These are phyloP conservation scores for Sinella curviseta DNA, from an alignment of 1,140 invertebrate genomes.

Conservation along the genomic window DNA sequence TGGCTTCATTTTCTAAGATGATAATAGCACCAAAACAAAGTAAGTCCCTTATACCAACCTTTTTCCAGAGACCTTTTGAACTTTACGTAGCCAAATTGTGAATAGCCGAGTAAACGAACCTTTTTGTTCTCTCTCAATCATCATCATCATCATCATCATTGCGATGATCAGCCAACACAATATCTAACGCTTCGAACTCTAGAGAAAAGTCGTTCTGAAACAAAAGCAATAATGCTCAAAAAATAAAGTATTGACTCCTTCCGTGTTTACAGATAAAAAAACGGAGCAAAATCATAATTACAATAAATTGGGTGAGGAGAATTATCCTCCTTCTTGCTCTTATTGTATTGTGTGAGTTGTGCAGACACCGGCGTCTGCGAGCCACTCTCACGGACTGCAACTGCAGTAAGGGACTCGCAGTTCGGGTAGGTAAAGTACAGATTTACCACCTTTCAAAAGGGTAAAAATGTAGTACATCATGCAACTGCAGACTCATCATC, in stretches of 20 bases:
- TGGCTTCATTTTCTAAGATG: conserved; percentile 1
- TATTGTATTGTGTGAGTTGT: not conserved
- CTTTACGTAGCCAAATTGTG: not conserved
- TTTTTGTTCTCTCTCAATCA: not conserved
- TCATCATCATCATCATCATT: not conserved
- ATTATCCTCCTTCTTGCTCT: not conserved
- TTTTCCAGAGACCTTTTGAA: conserved; percentile 23
- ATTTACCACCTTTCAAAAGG: conserved; percentile 7
- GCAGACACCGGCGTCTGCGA: conserved; percentile 18
- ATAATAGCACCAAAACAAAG: conserved; percentile 16
- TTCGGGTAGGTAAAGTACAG: conserved; percentile 14
- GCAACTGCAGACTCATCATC: not conserved
- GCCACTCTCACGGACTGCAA: not conserved
- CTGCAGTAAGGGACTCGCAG: not conserved
- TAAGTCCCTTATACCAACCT: conserved; percentile 3
- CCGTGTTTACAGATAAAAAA: conserved; percentile 3
- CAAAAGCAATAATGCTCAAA: not conserved
- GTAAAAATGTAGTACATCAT: not conserved
- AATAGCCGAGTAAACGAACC: conserved; percentile 15
- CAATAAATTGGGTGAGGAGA: conserved; percentile 17
- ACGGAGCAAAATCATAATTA: conserved; percentile 19
- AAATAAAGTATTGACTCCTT: conserved; percentile 7
- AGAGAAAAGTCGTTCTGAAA: not conserved
- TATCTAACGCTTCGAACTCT: too few relatives aligned
- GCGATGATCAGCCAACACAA: too few relatives aligned